Percentiles rank a stretch among this genome's conserved stretches.
phyloP scores from a whole-genome alignment of 2,113 vertebrate species.

The Thryonomys swinderianus region DNA sequence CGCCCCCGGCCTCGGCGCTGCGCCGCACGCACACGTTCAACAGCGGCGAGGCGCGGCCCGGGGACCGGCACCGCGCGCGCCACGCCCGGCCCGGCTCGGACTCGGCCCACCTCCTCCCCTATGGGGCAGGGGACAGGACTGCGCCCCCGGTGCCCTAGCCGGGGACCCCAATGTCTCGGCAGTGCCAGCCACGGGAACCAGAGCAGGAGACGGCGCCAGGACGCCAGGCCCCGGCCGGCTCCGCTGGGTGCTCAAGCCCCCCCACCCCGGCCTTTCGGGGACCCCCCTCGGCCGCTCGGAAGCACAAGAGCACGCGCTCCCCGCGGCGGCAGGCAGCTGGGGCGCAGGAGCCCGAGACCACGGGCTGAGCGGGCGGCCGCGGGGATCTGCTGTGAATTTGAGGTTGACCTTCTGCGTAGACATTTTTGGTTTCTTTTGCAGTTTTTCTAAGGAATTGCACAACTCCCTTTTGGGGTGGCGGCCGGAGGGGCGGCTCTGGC shows the following conservation, averaged over 20 bases:
- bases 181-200: slow-evolving; percentile 61
- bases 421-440: slow-evolving; percentile 65
- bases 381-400: slow-evolving; percentile 41
- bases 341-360: background rate
- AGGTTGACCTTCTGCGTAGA: slow-evolving; percentile 71
- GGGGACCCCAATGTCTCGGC: background rate
- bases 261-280: background rate
- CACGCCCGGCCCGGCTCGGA: slow-evolving; percentile 89
- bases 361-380: background rate
- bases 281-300: slow-evolving; percentile 54
- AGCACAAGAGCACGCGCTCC: slow-evolving; percentile 71
- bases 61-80: slow-evolving; percentile 80
- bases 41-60: slow-evolving; percentile 85
- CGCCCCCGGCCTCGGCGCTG: slow-evolving; percentile 83
- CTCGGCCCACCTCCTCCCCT: slow-evolving; percentile 90
- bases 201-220: slow-evolving; percentile 55
- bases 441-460: slow-evolving; percentile 82
- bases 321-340: background rate
- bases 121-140: slow-evolving; percentile 91
- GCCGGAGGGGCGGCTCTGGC: slow-evolving; percentile 60
- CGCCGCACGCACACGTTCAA: slow-evolving; percentile 88
- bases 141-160: slow-evolving; percentile 86
- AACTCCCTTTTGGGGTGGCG: slow-evolving; percentile 75
- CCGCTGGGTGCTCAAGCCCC: slow-evolving; percentile 41
- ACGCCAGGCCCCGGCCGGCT: slow-evolving; percentile 54